These are phyloP conservation scores for Orius insidiosus DNA, from an alignment of 1,140 invertebrate genomes.

Conservation along the genomic window DNA sequence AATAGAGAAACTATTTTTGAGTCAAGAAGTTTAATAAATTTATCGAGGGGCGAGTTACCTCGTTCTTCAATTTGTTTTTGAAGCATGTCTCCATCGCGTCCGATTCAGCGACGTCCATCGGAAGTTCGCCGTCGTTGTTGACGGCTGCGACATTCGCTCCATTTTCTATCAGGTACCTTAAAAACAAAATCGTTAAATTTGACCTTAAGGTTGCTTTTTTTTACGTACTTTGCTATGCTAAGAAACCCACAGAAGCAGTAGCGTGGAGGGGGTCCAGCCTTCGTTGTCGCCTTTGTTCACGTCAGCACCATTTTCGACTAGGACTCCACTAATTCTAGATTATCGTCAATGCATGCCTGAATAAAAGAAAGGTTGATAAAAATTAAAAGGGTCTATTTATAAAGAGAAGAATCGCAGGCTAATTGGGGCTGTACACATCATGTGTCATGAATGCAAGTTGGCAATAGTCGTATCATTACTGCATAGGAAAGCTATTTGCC, in stretches of 20 bases:
- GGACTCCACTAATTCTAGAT: conserved; percentile 95
- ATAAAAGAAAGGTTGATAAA: conserved; percentile 21
- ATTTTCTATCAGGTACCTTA: conserved; percentile 75
- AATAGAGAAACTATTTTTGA: no score
- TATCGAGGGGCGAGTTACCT: conserved; percentile 25
- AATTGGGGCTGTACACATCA: neutral
- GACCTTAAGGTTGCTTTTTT: no score
- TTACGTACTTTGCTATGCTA: conserved; percentile 55
- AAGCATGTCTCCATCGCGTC: conserved; percentile 77
- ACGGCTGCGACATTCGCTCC: conserved; percentile 86
- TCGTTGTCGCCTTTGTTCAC: conserved; percentile 96
- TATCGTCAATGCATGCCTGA: conserved; percentile 98
- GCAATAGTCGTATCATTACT: no score
- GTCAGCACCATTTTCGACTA: conserved; percentile 85
- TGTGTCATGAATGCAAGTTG: neutral
- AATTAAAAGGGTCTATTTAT: conserved; percentile 3
- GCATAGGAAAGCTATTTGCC: no score
- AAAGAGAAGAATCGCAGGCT: neutral
- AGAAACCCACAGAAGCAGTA: conserved; percentile 86
- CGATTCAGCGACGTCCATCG: conserved; percentile 87
- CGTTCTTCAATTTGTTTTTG: conserved; percentile 59
- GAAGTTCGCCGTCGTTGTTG: conserved; percentile 94
- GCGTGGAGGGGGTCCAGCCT: conserved; percentile 99
- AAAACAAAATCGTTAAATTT: no score
- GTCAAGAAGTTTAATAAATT: no score